Evolutionary conservation across 2,113 vertebrate genomes (phyloP), one percentile per base, ranked within the genome.

Genomic region (Crotalus helleri): DNA sequence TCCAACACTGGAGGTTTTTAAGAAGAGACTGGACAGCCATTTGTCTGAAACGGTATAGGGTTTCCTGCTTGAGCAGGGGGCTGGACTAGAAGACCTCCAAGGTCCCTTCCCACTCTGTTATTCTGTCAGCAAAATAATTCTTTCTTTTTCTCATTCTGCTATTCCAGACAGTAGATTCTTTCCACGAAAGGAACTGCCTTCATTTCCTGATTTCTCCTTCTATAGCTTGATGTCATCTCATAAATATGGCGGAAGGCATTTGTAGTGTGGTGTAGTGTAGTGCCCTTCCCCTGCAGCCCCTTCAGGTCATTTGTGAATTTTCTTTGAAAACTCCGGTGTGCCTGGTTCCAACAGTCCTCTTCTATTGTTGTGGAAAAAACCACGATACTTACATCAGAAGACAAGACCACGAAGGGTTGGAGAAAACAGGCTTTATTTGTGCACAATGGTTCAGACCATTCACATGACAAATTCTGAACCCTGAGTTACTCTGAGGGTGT

Each of bases 221-320:
- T 61, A 21, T 91, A 85, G 4, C 0, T 12, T n/a, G 4, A 7
- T 88, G 7, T 10, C 89, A 87, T 61, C 85, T 21, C 87, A 54
- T 0, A 90, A 3, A 21, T 0, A 0, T 69, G 2, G n/a, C 59
- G 3, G 90, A 61, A 53, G 17, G 21, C 89, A 94, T 92, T 57
- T 54, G 88, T 49, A 55, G 46, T 17, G 24, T 91, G 29, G 11
- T 49, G 49, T 51, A 51, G 49, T 9, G 49, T 51, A 51, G 7
- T 51, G 8, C 49, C 49, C 49, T 51, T 51, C 49, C 49, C 49
- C 33, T 86, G 51, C 54, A 81, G 17, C 0, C 0, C 9, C 12
- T 86, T 4, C 0, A 24, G n/a, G n/a, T 11, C 19, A 10, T 61
- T 24, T 7, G n/a, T 86, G 57, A 12, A 24, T 6, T 49, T 59